Evolutionary conservation across 2,113 vertebrate species (phyloP).

Genomic region (Phaethon lepturus): DNA sequence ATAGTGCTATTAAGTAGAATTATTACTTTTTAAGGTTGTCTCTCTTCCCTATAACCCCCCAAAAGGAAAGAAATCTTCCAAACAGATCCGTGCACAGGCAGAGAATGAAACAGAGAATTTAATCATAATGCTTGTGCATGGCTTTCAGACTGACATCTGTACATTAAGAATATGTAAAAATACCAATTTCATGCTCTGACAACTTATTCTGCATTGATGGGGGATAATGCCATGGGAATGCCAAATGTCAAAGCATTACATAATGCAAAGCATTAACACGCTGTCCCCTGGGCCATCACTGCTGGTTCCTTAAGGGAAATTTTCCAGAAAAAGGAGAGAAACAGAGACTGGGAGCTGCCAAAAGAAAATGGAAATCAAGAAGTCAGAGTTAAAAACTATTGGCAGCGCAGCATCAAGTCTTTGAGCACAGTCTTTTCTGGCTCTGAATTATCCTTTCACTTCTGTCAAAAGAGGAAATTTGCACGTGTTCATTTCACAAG

Average conservation of each 20-base stretch:
- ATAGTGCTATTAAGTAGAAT: slow-evolving; percentile 27
- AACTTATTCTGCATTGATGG: slow-evolving; percentile 78
- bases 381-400: neutral
- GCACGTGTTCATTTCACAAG: neutral
- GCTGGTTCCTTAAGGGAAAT: slow-evolving; percentile 58
- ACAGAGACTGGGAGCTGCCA: neutral
- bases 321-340: slow-evolving; percentile 34
- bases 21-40: slow-evolving; percentile 42
- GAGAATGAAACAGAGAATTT: slow-evolving; percentile 70
- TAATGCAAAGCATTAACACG: slow-evolving; percentile 64
- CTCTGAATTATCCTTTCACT: neutral
- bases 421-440: neutral
- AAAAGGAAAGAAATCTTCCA: slow-evolving; percentile 54
- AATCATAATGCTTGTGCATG: slow-evolving; percentile 63
- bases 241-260: slow-evolving; percentile 78
- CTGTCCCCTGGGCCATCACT: slow-evolving; percentile 46
- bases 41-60: neutral
- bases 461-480: neutral
- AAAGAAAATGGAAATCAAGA: slow-evolving; percentile 9
- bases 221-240: slow-evolving; percentile 72
- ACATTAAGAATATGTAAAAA: slow-evolving; percentile 82
- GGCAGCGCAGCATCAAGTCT: neutral
- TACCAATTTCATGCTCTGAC: slow-evolving; percentile 84
- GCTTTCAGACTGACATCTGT: slow-evolving; percentile 79
- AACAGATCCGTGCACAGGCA: slow-evolving; percentile 42